Conservation (phyloP, 2,113 vertebrate genomes). For the Corydoras sp. region DNA sequence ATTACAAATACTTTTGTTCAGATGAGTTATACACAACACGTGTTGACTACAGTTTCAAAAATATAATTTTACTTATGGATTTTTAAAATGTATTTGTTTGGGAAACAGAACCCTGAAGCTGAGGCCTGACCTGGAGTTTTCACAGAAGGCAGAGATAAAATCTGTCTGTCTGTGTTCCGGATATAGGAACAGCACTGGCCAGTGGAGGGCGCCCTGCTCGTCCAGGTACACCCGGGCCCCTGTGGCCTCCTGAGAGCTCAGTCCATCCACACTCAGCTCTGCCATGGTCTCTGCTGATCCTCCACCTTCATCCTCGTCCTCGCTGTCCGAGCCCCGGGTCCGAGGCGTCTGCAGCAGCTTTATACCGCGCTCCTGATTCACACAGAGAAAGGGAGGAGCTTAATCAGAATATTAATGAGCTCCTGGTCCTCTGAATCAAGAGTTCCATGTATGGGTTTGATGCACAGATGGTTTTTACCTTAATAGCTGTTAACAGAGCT, state of each 20-base stretch:
- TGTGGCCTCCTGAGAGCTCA: constrained; percentile 63
- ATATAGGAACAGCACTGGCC: constrained; percentile 92
- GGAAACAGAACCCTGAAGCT: background rate
- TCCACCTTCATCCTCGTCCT: constrained; percentile 53
- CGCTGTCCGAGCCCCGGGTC: constrained; percentile 49
- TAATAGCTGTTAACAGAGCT: constrained; percentile 71
- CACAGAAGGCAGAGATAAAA: constrained; percentile 85
- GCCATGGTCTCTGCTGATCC: constrained; percentile 51
- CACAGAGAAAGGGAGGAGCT: background rate
- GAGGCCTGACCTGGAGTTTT: constrained; percentile 73
- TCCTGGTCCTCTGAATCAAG: too few relatives aligned
- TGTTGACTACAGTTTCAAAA: too few relatives aligned
- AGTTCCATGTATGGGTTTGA: background rate
- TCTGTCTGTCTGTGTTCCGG: constrained; percentile 88
- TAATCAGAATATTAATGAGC: too few relatives aligned
- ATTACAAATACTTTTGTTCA: too few relatives aligned
- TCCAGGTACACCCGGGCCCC: constrained; percentile 75
- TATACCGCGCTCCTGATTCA: constrained; percentile 75
- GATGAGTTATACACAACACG: too few relatives aligned
- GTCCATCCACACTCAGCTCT: constrained; percentile 64
- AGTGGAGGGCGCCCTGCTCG: constrained; percentile 74
- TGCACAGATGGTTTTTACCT: constrained; percentile 60
- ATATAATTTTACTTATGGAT: too few relatives aligned
- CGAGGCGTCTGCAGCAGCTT: constrained; percentile 57
- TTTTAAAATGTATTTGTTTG: background rate